Conservation (phyloP, 2,113 vertebrate species). For the Spheniscus mendiculus region DNA sequence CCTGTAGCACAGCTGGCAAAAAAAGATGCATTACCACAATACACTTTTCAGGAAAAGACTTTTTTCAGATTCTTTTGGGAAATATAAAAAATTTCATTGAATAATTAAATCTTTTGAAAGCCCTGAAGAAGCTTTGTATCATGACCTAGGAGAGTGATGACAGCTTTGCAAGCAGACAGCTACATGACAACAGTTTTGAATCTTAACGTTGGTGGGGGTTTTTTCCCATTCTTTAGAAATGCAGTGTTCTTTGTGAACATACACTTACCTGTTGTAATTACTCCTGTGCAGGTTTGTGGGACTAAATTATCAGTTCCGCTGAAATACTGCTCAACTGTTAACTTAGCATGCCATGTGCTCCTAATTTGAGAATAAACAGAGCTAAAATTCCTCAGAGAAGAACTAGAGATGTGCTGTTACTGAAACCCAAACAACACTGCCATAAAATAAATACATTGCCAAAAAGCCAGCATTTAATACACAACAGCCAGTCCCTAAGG, state of each 20-base stretch:
- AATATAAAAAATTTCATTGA: not conserved
- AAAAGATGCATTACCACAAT: not conserved
- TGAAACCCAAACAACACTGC: not conserved
- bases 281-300: not conserved
- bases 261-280: not conserved
- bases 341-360: not conserved
- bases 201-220: fast-evolving
- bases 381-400: not conserved
- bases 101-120: not conserved
- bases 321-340: not conserved
- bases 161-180: not conserved
- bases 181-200: not conserved
- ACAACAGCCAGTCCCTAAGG: not conserved
- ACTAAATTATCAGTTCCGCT: not conserved
- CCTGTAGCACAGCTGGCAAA: not conserved
- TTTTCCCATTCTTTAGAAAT: not conserved
- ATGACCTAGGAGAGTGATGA: not conserved
- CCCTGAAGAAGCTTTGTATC: not conserved
- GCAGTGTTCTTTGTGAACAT: not conserved
- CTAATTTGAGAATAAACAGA: not conserved
- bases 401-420: not conserved
- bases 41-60: not conserved
- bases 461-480: not conserved
- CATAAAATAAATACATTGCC: not conserved
- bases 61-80: not conserved